phyloP scores from a whole-genome alignment of 2,113 vertebrate genomes.

The Baryphthengus martii region DNA sequence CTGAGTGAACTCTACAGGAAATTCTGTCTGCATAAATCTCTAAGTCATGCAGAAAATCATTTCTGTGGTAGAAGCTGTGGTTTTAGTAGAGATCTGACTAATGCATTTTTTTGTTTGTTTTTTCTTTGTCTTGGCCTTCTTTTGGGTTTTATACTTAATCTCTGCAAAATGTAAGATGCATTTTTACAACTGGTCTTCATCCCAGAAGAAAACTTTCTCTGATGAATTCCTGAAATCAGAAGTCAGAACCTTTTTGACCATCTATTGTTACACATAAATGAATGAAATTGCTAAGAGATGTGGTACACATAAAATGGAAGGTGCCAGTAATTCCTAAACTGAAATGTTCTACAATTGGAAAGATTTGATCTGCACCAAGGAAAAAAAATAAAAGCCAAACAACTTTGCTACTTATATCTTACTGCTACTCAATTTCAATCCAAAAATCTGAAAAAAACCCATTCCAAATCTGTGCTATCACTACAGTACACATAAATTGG shows the following conservation, averaged over 20 bases:
- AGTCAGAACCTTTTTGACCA: background rate
- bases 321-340: background rate
- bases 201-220: background rate
- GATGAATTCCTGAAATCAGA: background rate
- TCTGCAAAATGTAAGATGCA: background rate
- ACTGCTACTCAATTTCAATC: background rate
- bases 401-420: background rate
- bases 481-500: background rate
- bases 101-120: background rate
- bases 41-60: background rate
- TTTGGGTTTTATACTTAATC: background rate
- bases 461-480: background rate
- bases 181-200: background rate
- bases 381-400: too few species aligned
- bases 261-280: background rate
- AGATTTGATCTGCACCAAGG: background rate
- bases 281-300: background rate
- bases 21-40: background rate
- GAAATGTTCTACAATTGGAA: background rate
- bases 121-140: background rate
- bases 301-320: background rate
- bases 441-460: background rate
- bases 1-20: background rate
- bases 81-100: background rate
- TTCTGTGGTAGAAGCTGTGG: background rate